phyloP scores from a whole-genome alignment of 2,888 invertebrate genomes.

The Cosmia pyralina region DNA sequence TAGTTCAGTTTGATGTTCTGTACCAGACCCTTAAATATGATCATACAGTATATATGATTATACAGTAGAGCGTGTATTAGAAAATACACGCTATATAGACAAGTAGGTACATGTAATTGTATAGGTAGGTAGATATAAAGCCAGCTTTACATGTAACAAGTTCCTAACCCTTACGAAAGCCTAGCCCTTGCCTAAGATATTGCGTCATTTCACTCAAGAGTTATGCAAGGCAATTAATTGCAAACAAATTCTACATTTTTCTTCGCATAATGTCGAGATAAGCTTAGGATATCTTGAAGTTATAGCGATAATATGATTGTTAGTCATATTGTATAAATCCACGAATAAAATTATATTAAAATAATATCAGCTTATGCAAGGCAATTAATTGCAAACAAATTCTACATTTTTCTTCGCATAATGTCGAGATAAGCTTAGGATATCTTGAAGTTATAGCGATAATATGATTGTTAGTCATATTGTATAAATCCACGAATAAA shows the following conservation, averaged over 20 bases:
- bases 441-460: constrained; percentile 33
- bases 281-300: constrained; percentile 23
- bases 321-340: not conserved
- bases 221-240: constrained; percentile 26
- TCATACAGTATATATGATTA: not conserved
- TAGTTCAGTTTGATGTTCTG: not conserved
- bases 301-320: constrained; percentile 16
- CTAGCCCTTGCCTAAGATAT: constrained; percentile 34
- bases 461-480: not conserved
- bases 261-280: constrained; percentile 20
- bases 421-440: constrained; percentile 16
- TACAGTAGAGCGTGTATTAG: too few relatives aligned
- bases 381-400: constrained; percentile 21
- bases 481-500: too few relatives aligned
- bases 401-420: constrained; percentile 25
- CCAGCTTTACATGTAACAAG: constrained; percentile 9
- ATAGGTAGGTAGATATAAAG: constrained; percentile 22
- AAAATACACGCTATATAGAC: not conserved
- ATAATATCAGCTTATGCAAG: not conserved
- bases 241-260: constrained; percentile 25
- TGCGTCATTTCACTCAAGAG: constrained; percentile 41
- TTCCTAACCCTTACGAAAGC: constrained; percentile 45
- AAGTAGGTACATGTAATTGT: not conserved
- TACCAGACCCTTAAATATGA: not conserved
- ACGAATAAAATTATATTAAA: too few relatives aligned